Evolutionary conservation across 2,113 vertebrate species (phyloP).

Genomic region (Heterocephalus glaber): DNA sequence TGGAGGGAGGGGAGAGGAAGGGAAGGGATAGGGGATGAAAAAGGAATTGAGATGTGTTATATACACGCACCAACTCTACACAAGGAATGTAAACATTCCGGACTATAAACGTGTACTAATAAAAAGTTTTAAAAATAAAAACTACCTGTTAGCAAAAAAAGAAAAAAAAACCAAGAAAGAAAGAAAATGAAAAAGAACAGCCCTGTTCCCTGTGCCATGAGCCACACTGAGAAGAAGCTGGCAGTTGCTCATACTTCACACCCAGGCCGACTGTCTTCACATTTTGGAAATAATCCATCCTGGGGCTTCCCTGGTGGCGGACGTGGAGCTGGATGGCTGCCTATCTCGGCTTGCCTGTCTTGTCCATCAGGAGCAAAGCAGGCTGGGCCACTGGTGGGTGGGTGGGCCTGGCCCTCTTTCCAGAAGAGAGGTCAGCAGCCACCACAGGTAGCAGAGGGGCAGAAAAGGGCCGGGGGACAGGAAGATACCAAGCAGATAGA

Average conservation of each 20-base stretch:
- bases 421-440: neutral
- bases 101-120: neutral
- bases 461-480: neutral
- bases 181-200: neutral
- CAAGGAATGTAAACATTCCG: neutral
- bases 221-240: neutral
- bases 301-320: neutral
- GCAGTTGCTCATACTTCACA: neutral
- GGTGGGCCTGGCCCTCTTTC: neutral
- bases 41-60: neutral
- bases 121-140: neutral
- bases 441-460: neutral
- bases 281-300: slow-evolving; percentile 36
- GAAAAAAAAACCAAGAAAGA: neutral
- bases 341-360: neutral
- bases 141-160: neutral
- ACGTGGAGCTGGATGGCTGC: accelerated
- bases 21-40: neutral
- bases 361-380: neutral
- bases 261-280: neutral
- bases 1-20: neutral
- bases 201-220: neutral
- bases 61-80: neutral
- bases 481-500: neutral
- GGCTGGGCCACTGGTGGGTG: neutral